phyloP scores from a whole-genome alignment of 2,888 invertebrate genomes.

The Ptychoptera contaminata region DNA sequence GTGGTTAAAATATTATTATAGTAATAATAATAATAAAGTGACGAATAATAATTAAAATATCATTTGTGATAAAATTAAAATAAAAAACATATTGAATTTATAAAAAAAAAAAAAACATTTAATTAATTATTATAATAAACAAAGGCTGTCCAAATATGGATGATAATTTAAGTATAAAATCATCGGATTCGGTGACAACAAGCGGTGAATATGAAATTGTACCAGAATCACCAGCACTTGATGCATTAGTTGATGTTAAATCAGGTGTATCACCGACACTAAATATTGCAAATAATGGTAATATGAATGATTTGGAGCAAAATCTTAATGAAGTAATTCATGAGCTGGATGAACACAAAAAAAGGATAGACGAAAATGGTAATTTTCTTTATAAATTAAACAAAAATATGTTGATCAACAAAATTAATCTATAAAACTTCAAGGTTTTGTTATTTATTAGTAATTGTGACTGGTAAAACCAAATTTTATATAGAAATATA shows the following conservation, averaged over 20 bases:
- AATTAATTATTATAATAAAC: no score
- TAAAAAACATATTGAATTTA: no score
- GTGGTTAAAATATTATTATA: no score
- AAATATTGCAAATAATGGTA: slow-evolving; percentile 46
- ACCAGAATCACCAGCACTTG: slow-evolving; percentile 30
- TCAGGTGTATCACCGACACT: slow-evolving; percentile 35
- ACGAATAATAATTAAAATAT: no score
- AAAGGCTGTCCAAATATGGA: slow-evolving; percentile 30
- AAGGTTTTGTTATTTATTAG: no score
- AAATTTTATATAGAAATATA: no score
- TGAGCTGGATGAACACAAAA: slow-evolving; percentile 18
- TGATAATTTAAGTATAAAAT: slow-evolving; percentile 48
- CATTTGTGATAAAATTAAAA: no score
- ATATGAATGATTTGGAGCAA: slow-evolving; percentile 44
- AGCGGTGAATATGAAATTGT: slow-evolving; percentile 57
- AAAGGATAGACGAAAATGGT: not conserved
- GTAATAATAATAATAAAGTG: no score
- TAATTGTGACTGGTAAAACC: no score
- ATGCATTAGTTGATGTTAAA: slow-evolving; percentile 4
- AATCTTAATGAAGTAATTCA: slow-evolving; percentile 40
- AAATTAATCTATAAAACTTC: no score
- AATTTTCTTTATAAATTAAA: not conserved
- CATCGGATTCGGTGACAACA: slow-evolving; percentile 48
- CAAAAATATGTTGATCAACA: no score
- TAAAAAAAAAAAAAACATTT: no score